A percentile compares a stretch with the other conserved stretches of the same genome.
These are phyloP conservation scores for Anguilla rostrata DNA, from an alignment of 2,113 vertebrate genomes.

Conservation along the genomic window DNA sequence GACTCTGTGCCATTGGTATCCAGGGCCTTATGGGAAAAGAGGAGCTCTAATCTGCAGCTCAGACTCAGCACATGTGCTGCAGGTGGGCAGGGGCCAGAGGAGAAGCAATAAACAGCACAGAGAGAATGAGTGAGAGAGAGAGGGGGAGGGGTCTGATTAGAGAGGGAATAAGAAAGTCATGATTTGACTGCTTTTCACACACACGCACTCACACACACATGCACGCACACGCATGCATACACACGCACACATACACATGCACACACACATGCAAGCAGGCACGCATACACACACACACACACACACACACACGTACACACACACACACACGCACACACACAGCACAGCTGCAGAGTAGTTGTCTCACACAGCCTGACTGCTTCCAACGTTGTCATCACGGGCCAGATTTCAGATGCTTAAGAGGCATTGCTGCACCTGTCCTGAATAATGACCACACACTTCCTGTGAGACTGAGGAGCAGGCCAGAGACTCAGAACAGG, in stretches of 20 bases:
- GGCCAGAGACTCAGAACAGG: not conserved
- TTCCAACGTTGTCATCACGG: not conserved
- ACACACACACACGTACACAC: not conserved
- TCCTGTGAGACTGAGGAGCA: not conserved
- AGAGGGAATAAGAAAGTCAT: not conserved
- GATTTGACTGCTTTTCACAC: not conserved
- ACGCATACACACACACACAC: not conserved
- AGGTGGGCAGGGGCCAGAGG: not conserved
- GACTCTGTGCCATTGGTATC: not conserved
- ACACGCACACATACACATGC: not conserved
- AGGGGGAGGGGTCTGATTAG: not conserved
- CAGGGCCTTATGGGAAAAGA: not conserved
- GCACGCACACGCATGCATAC: not conserved
- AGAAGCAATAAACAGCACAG: not conserved
- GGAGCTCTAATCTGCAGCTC: not conserved
- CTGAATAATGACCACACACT: not conserved
- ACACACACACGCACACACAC: not conserved
- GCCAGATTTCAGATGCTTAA: not conserved
- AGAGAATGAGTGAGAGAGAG: not conserved
- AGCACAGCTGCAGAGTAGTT: constrained; percentile 24
- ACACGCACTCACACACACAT: not conserved
- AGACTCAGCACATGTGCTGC: not conserved
- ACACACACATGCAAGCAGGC: not conserved
- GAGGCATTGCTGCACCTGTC: not conserved
- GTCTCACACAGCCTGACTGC: not conserved